A percentile compares a stretch with the other conserved stretches of the same genome.
Evolutionary conservation across 2,113 vertebrate species (phyloP).

Genomic region (Centropus unirufus): DNA sequence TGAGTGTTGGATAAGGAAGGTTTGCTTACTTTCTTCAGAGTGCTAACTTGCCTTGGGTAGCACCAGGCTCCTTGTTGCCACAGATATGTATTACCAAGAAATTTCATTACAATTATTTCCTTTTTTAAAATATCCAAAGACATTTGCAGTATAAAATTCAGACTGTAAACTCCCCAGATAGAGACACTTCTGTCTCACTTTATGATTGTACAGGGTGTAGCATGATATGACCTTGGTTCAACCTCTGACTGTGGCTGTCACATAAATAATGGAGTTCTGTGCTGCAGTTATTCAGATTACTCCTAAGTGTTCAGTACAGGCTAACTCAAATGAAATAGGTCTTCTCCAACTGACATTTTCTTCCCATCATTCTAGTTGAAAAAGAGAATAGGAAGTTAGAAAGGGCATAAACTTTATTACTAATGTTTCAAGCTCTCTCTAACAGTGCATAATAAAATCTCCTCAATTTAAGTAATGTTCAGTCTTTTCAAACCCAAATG

Average conservation of each 20-base stretch:
- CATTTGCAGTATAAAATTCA: not conserved
- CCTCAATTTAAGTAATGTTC: not conserved
- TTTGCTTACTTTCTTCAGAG: not conserved
- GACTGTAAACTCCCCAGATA: not conserved
- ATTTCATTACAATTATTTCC: not conserved
- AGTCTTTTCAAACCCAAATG: not conserved
- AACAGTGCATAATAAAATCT: not conserved
- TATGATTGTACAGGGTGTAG: not conserved
- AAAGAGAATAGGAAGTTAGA: not conserved
- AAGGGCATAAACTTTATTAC: not conserved
- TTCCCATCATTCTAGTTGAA: not conserved
- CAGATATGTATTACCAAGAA: not conserved
- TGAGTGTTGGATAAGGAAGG: not conserved
- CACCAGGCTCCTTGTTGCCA: not conserved
- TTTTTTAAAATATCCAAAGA: not conserved
- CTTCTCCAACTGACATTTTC: not conserved
- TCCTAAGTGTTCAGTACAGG: not conserved
- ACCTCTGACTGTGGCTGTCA: not conserved
- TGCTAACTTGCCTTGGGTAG: rapidly evolving
- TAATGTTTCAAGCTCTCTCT: not conserved
- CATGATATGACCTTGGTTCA: not conserved
- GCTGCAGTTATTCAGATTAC: not conserved
- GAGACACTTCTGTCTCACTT: not conserved
- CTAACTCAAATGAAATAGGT: not conserved
- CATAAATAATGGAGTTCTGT: not conserved